Base-by-base conservation (phyloP, 2,888 invertebrate species). In the Cerastoderma edule region DNA sequence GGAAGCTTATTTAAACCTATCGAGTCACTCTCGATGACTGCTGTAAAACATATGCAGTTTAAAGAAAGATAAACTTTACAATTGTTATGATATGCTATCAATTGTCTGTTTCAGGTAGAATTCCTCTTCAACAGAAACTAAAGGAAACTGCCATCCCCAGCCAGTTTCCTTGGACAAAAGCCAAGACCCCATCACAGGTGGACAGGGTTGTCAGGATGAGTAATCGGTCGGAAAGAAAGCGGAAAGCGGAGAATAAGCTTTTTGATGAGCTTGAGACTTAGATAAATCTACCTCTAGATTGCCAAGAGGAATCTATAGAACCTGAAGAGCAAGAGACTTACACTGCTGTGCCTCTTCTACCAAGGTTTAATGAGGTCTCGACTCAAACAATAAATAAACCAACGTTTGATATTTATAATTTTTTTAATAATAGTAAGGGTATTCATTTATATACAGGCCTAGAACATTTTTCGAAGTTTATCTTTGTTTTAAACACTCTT, bases 401-500 rank as follows among this genome's bases (percentile, higher is more conserved):
- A 54, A 28, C 28, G 54, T 54, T 54, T 54, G 28, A 28, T 54
- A 13, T 27, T 8, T 24, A 54, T 27, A 10, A 54, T 6, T 27
- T 54, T 54, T 6, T 27, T 4, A 28, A 19, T 8, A 27, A 54
- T 54, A 19, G 28, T 19, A 28, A 24, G 5, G 27, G 22, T 27
- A 27, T 54, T 27, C 54, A 54, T 27, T 54, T 27, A 27, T 27
- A 70, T 32, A 73, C 67, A 16, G 63, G 71, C 16, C 56, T 67
- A 32, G 70, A 78, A 33, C 63, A 16, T 8, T 70, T 54, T 64
- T 27, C 24, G 1, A 78, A 75, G 33, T 64, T 67, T n/a, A 16
- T 65, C 24, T 57, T 74, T 54, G 44, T 53, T 6, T 53, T 74
- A 35, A 33, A 74, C 13, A 69, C 63, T 4, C 67, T 78, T 44